Conservation (phyloP, 2,113 vertebrate species). For the Salvelinus namaycush region DNA sequence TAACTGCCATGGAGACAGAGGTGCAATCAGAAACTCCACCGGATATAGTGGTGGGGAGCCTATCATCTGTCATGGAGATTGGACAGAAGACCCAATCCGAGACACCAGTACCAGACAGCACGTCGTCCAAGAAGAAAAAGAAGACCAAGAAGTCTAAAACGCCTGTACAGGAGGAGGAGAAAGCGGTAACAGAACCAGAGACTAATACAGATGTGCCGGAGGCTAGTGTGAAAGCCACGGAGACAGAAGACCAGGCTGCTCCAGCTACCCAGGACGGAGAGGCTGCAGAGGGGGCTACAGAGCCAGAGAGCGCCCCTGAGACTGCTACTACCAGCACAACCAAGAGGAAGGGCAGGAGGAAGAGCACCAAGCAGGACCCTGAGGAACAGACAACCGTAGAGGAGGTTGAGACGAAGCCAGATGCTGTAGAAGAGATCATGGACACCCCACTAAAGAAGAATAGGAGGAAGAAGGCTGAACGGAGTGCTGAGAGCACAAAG, state of each 20-base stretch:
- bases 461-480: slow-evolving; percentile 16
- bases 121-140: slow-evolving; percentile 10
- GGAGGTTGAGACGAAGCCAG: not conserved
- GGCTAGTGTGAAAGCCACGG: not conserved
- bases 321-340: not conserved
- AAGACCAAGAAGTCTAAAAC: not conserved
- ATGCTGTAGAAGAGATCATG: not conserved
- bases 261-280: not conserved
- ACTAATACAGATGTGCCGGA: not conserved
- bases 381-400: not conserved
- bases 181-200: not conserved
- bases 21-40: not conserved
- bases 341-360: slow-evolving; percentile 34
- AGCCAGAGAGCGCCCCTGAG: not conserved
- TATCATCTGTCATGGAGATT: not conserved
- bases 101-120: not conserved
- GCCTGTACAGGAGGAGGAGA: not conserved
- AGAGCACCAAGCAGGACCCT: not conserved
- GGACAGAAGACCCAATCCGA: not conserved
- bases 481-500: not conserved
- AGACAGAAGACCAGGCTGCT: not conserved
- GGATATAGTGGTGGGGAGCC: not conserved
- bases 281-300: not conserved
- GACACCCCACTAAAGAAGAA: slow-evolving; percentile 25
- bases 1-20: not conserved